Base-by-base conservation (phyloP, 1,140 invertebrate species). In the Arion vulgaris region DNA sequence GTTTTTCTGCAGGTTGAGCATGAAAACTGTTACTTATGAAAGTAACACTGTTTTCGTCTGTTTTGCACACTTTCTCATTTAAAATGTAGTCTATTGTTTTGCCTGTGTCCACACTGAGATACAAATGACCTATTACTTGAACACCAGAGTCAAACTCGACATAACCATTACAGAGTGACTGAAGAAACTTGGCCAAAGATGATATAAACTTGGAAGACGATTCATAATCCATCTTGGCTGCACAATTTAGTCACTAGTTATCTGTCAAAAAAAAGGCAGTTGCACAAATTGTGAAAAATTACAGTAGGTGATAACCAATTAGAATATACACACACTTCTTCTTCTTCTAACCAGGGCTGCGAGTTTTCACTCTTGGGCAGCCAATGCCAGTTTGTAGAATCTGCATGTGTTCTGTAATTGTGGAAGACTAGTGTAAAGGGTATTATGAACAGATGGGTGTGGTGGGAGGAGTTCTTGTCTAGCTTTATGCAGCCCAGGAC, bases 21-120 rank as follows among this genome's bases (percentile, higher is more conserved):
- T 85, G 84, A 71, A 85, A 85, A 76, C 84, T 85, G 36, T 85
- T 85, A 51, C 84, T 85, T 26, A 85, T 79, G 68, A 85, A 85
- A n/a, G 81, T 82, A 34, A 82, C 81, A 80, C 80, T 82, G 49
- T 82, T 82, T 73, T 85, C 81, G 71, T 84, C 83, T 51, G 69
- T 85, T 69, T 85, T 85, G 71, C 81, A 82, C 23, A 85, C 84
- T 76, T 85, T 85, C 76, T 85, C 84, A 83, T 85, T 82, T 45
- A 85, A 57, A 62, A 85, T 81, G 53, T 85, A 85, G 62, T 85
- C 81, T 53, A 85, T 79, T 51, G 81, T 85, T 80, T 85, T 82
- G 15, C 80, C 77, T 49, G 80, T 85, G 39, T 85, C 84, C 36
- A 85, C 81, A 57, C 81, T 85, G 19, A 85, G 77, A 82, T 85